These are phyloP conservation scores for Enchytraeus crypticus DNA, from an alignment of 2,888 invertebrate species.

Conservation along the genomic window DNA sequence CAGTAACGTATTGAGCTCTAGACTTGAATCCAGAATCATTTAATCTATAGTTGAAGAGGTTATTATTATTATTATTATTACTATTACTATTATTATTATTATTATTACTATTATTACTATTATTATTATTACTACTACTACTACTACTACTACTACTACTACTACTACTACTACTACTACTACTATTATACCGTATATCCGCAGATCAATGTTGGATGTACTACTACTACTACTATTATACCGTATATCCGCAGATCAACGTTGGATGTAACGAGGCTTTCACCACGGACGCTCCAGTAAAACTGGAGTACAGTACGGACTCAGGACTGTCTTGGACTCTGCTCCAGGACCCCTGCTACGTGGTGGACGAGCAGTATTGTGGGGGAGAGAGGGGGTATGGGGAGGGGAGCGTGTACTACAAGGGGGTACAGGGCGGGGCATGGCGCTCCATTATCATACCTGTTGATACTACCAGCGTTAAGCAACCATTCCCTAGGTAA, in stretches of 20 bases:
- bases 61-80: no score
- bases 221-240: no score
- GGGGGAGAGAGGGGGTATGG: conserved; percentile 30
- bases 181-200: not conserved
- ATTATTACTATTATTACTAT: no score
- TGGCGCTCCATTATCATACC: conserved; percentile 45
- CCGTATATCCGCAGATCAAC: conserved; percentile 38
- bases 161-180: no score
- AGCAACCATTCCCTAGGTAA: conserved; percentile 41
- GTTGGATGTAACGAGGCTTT: conserved; percentile 46
- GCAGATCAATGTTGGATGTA: conserved; percentile 49
- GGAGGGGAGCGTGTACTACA: conserved; percentile 44
- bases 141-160: no score
- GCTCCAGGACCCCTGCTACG: conserved; percentile 42
- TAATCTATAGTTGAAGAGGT: no score
- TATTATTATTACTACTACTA: no score
- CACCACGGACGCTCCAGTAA: conserved; percentile 43
- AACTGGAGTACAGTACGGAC: conserved; percentile 46
- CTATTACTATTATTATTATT: no score
- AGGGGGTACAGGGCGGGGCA: conserved; percentile 45
- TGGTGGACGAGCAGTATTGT: conserved; percentile 36
- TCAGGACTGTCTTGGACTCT: conserved; percentile 44
- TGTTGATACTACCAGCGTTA: no score
- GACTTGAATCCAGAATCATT: no score
- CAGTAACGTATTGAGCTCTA: no score